A percentile compares a stretch with the other conserved stretches of the same genome.
These are phyloP conservation scores for Etia nguti DNA, from an alignment of 2,113 vertebrate species.

Conservation along the genomic window DNA sequence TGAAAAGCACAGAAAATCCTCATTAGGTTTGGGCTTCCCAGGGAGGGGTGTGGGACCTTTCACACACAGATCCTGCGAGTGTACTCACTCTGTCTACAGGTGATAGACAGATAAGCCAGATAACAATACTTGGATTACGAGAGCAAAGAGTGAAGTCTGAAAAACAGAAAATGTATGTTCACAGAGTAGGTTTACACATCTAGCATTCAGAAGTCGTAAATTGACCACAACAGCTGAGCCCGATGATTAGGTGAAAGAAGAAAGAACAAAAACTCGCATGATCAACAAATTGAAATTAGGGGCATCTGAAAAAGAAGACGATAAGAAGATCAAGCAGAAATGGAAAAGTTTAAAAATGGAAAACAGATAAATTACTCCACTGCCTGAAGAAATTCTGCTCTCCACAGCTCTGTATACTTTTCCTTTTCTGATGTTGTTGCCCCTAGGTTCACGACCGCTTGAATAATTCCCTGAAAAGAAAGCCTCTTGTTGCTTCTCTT, in stretches of 20 bases:
- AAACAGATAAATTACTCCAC: not conserved
- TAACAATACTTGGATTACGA: not conserved
- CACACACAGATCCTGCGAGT: not conserved
- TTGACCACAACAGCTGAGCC: not conserved
- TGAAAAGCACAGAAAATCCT: conserved; percentile 38
- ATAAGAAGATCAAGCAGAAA: not conserved
- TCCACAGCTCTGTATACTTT: not conserved
- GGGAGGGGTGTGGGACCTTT: not conserved
- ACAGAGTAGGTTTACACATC: not conserved
- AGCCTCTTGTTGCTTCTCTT: not conserved
- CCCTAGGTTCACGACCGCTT: not conserved
- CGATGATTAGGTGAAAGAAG: not conserved
- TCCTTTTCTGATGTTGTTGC: not conserved
- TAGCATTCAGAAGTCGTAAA: not conserved
- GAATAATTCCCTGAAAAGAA: not conserved
- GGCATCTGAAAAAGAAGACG: not conserved
- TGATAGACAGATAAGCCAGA: not conserved
- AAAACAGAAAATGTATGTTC: not conserved
- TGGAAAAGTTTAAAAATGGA: not conserved
- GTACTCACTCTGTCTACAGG: not conserved
- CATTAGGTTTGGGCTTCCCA: conserved; percentile 29
- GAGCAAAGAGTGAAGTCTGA: not conserved
- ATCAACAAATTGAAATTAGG: not conserved
- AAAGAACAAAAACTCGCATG: not conserved
- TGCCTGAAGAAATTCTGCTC: not conserved